These are phyloP conservation scores for Electrophaes corylata DNA, from an alignment of 2,888 invertebrate genomes.

Conservation along the genomic window DNA sequence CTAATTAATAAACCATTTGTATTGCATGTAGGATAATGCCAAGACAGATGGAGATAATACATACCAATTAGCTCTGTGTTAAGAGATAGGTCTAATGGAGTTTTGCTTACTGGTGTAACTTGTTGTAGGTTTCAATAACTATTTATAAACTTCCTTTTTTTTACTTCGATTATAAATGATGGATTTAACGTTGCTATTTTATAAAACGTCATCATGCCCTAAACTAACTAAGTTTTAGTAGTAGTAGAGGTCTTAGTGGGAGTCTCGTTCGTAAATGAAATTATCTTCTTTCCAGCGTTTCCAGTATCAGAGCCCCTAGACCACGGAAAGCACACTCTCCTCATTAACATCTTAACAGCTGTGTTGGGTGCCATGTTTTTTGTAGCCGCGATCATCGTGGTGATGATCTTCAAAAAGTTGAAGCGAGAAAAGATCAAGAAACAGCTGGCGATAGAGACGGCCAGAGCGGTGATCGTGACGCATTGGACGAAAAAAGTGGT, in stretches of 20 bases:
- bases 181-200: too few relatives aligned
- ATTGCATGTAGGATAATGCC: slow-evolving; percentile 23
- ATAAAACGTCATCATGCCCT: too few relatives aligned
- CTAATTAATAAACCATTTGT: slow-evolving; percentile 31
- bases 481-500: slow-evolving; percentile 96
- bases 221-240: too few relatives aligned
- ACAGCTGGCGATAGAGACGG: slow-evolving; percentile 90
- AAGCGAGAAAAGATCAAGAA: slow-evolving; percentile 93
- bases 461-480: slow-evolving; percentile 91
- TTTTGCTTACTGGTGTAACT: slow-evolving; percentile 19
- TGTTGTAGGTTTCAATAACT: slow-evolving; percentile 15
- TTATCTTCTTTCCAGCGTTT: slow-evolving; percentile 53
- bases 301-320: slow-evolving; percentile 66
- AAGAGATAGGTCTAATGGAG: slow-evolving; percentile 32
- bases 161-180: too few relatives aligned
- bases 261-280: too few relatives aligned
- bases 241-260: too few relatives aligned
- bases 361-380: slow-evolving; percentile 86
- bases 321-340: slow-evolving; percentile 78
- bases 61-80: slow-evolving; percentile 36
- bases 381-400: slow-evolving; percentile 83
- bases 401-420: slow-evolving; percentile 87
- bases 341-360: slow-evolving; percentile 85
- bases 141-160: too few relatives aligned
- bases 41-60: slow-evolving; percentile 27